Conservation (phyloP, 2,113 vertebrate genomes). For the Nyctibius bracteatus region DNA sequence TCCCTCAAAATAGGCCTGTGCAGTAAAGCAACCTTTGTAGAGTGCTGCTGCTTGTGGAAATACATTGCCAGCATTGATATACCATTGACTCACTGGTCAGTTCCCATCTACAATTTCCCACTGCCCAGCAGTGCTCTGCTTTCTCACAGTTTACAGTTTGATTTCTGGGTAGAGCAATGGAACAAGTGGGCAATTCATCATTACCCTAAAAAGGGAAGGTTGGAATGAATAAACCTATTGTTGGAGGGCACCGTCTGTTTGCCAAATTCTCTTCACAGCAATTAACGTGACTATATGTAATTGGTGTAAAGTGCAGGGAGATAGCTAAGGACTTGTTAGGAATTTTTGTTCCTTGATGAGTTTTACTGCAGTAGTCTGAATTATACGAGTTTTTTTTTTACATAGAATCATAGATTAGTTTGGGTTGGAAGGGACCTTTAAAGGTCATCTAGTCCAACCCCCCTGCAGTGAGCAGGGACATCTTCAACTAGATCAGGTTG, state of each 20-base stretch:
- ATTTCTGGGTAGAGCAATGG: slow-evolving; percentile 29
- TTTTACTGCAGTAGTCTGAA: neutral
- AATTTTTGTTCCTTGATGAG: slow-evolving; percentile 29
- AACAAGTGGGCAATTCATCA: slow-evolving; percentile 52
- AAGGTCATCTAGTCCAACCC: no score
- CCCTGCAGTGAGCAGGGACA: no score
- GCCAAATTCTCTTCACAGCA: slow-evolving; percentile 44
- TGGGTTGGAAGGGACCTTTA: no score
- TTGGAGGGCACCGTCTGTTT: slow-evolving; percentile 32
- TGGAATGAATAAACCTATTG: slow-evolving; percentile 58
- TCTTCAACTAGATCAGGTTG: no score
- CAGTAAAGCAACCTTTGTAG: neutral
- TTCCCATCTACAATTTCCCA: slow-evolving; percentile 8
- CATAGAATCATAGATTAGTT: no score
- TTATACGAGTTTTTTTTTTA: neutral
- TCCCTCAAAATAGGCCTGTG: neutral
- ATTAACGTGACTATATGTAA: slow-evolving; percentile 50
- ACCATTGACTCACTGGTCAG: neutral
- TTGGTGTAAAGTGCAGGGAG: slow-evolving; percentile 43
- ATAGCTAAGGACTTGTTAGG: slow-evolving; percentile 6
- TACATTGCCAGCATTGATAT: neutral
- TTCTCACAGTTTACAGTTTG: slow-evolving; percentile 38
- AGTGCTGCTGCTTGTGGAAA: neutral
- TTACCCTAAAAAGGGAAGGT: slow-evolving; percentile 27
- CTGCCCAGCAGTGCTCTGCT: neutral